Base-by-base conservation (phyloP, 2,113 vertebrate species). In the Rutilus rutilus region DNA sequence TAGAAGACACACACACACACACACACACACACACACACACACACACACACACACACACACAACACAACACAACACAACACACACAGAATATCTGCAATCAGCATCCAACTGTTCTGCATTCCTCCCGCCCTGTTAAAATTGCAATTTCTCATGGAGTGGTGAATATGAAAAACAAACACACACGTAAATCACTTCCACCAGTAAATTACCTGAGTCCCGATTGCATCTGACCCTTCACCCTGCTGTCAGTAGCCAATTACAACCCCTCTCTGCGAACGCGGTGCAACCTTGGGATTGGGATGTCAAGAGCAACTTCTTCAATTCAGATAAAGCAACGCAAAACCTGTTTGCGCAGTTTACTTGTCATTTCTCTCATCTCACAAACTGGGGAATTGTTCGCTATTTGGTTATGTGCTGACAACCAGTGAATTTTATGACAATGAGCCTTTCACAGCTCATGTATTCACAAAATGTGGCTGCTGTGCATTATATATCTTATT, bases 91-190 rank as follows among this genome's bases (percentile, higher is more conserved):
- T 69, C 80, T 83, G 87, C 87, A 88, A 88, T 90, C 89, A 86
- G 78, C 82, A 82, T 77, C 89, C 86, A 87, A 81, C 86, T 88
- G 82, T 75, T 86, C 82, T 78, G 79, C 59, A 65, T 65, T 73
- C 71, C 71, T 74, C 75, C 62, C 45, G 71, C 19, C 82, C 36
- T 67, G 82, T 88, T 88, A 78, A 82, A 82, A 85, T 67, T 39
- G 82, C 85, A 88, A 90, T 85, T 86, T 78, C 89, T 83, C 77
- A 83, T 57, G 85, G 79, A 65, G 82, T 62, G 25, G 78, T 73
- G 86, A 88, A 91, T 90, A 91, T 91, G 84, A 89, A 90, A 91
- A 91, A 91, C 89, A 91, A 91, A 90, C 89, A 91, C 85, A 89
- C 74, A 71, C 52, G 80, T 39, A 88, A 89, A 86, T 89, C 88